Evolutionary conservation across 2,113 vertebrate species (phyloP).

Genomic region (Cairina moschata): DNA sequence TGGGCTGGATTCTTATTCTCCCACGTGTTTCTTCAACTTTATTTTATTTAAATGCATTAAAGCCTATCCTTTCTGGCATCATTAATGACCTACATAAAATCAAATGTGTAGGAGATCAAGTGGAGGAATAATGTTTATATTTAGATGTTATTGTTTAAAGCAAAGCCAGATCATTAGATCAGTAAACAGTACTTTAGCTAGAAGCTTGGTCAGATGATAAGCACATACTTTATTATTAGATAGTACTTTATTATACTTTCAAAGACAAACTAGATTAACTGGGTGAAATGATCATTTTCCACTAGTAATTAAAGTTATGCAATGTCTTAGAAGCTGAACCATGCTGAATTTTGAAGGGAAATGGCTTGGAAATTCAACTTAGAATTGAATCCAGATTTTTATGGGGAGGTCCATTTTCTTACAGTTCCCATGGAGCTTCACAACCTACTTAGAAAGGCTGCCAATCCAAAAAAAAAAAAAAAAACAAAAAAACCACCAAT

Average conservation of each 20-base stretch:
- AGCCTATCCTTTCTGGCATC: conserved; percentile 20
- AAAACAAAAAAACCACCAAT: not conserved
- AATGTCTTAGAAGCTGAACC: conserved; percentile 9
- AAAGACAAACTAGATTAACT: conserved; percentile 50
- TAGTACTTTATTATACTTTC: conserved; percentile 57
- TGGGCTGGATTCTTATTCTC: not conserved
- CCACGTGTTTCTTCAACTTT: not conserved
- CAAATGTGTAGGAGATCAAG: conserved; percentile 64
- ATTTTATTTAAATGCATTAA: conserved; percentile 39
- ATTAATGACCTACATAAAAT: conserved; percentile 42
- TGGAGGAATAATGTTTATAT: conserved; percentile 51
- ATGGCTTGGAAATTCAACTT: not conserved
- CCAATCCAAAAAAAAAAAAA: not conserved
- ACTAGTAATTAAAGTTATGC: conserved; percentile 45
- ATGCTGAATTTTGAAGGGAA: conserved; percentile 7
- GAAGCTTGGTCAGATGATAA: conserved; percentile 64
- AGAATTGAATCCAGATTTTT: not conserved
- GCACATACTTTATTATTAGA: conserved; percentile 51
- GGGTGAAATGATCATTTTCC: conserved; percentile 42
- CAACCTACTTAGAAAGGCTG: not conserved
- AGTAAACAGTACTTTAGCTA: conserved; percentile 58
- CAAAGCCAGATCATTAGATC: conserved; percentile 58
- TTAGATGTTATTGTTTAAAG: conserved; percentile 62
- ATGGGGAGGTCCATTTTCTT: not conserved
- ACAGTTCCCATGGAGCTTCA: not conserved